phyloP scores from a whole-genome alignment of 2,888 invertebrate species.

The Tinea semifulvella region DNA sequence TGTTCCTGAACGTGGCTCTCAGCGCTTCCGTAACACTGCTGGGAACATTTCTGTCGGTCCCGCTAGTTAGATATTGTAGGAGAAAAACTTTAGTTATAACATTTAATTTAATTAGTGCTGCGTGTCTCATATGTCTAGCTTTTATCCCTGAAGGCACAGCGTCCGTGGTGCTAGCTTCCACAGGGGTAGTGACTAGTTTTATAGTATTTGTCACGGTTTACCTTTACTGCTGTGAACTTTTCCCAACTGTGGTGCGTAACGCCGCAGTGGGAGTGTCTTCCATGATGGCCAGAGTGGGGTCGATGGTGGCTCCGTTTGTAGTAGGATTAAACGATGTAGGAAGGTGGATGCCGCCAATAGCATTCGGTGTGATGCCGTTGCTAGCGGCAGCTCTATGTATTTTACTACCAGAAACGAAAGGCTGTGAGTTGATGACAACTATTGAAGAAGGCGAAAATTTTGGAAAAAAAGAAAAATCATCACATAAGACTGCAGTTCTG shows the following conservation, averaged over 20 bases:
- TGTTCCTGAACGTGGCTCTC: slow-evolving; percentile 83
- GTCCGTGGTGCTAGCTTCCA: slow-evolving; percentile 70
- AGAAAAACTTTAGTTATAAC: slow-evolving; percentile 71
- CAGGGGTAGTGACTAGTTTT: slow-evolving; percentile 82
- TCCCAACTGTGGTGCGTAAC: slow-evolving; percentile 89
- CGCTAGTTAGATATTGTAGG: slow-evolving; percentile 71
- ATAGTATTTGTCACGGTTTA: slow-evolving; percentile 88
- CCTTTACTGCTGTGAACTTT: slow-evolving; percentile 86
- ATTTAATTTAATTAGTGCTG: slow-evolving; percentile 69
- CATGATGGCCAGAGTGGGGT: slow-evolving; percentile 86
- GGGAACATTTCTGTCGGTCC: slow-evolving; percentile 70
- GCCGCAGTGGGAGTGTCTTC: slow-evolving; percentile 90
- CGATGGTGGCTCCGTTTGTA: slow-evolving; percentile 85
- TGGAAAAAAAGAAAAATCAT: slow-evolving; percentile 28
- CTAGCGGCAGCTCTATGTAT: slow-evolving; percentile 66
- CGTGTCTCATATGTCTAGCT: slow-evolving; percentile 69
- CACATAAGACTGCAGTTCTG: slow-evolving; percentile 5
- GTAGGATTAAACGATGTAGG: slow-evolving; percentile 63
- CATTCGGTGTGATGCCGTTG: slow-evolving; percentile 76
- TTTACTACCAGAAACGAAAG: slow-evolving; percentile 81
- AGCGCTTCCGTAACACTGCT: slow-evolving; percentile 72
- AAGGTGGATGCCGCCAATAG: slow-evolving; percentile 72
- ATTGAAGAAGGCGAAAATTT: slow-evolving; percentile 79
- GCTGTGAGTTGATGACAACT: slow-evolving; percentile 79
- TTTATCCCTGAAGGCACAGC: slow-evolving; percentile 47